Evolutionary conservation across 2,113 vertebrate species (phyloP).

Genomic region (Brachyhypopomus occidentalis): DNA sequence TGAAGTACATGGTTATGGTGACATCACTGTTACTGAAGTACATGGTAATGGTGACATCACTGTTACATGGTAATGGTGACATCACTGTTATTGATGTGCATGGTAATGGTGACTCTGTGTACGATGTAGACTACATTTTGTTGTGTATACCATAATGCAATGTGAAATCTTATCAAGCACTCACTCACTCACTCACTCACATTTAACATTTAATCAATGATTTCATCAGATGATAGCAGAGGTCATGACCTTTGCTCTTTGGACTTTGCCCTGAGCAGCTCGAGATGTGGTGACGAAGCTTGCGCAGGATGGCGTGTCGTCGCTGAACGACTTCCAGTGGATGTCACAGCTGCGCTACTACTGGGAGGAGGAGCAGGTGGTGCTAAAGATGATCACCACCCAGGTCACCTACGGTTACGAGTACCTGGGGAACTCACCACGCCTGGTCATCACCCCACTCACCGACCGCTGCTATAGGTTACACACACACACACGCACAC

Average conservation of each 20-base stretch:
- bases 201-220: no score
- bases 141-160: no score
- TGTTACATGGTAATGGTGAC: no score
- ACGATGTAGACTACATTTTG: no score
- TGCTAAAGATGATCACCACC: slow-evolving; percentile 90
- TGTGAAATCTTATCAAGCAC: no score
- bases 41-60: no score
- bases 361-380: slow-evolving; percentile 81
- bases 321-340: slow-evolving; percentile 90
- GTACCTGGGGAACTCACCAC: slow-evolving; percentile 88
- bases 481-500: background rate
- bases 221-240: no score
- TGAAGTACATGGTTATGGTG: no score
- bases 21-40: no score
- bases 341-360: slow-evolving; percentile 92
- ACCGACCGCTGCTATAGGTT: slow-evolving; percentile 94
- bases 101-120: no score
- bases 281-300: slow-evolving; percentile 88
- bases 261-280: slow-evolving; percentile 64
- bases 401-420: slow-evolving; percentile 88
- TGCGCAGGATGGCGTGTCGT: slow-evolving; percentile 73
- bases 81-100: no score
- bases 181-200: no score
- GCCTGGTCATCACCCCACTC: slow-evolving; percentile 91
- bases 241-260: background rate